Base-by-base conservation (phyloP, 2,113 vertebrate genomes). In the Fulmarus glacialis region DNA sequence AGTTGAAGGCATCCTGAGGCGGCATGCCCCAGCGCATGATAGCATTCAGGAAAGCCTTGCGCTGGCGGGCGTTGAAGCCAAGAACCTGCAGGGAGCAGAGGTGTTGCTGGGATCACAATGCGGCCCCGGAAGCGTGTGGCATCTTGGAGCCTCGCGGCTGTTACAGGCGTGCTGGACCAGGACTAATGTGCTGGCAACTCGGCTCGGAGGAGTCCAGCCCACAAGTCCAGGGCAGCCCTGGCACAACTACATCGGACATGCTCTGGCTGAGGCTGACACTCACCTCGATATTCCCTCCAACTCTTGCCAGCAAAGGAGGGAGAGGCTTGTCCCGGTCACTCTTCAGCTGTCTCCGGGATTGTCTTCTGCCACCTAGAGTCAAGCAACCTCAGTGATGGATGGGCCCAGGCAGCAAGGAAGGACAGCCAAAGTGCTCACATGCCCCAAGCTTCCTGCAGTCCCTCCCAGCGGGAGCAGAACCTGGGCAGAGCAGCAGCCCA, bases 21-120 rank as follows among this genome's bases (percentile, higher is more conserved):
- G 99, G 99, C 99, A 99, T 99, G 15, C 99, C 99, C 99, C 99
- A 99, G 89, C 99, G 99, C 99, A 99, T 99, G 97, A 99, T 99
- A 75, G 99, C 99, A 0, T 99, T 99, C 72, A 99, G 97, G 97
- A 99, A 99, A 3, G 99, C 99, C 95, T 99, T 99, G 92, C 99
- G 98, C 97, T 99, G 99, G 2, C 99, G 99, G 40, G 99, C 99
- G 0, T 99, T 99, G 98, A 99, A 99, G 50, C 99, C 99, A 6
- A 99, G 98, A 34, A 99, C 99, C 99, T 99, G 67, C 60, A 18
- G 40, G 75, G 72, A n/a, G 22, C 2, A 0, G 43, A 71, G 11
- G 48, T 3, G 14, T 3, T 1, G 3, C 55, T 19, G 20, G 34
- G 34, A 38, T 66, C 80, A 22, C 42, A 32, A 14, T 2, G 1